These are phyloP conservation scores for Felis catus DNA, from an alignment of 2,113 vertebrate species.

Conservation along the genomic window DNA sequence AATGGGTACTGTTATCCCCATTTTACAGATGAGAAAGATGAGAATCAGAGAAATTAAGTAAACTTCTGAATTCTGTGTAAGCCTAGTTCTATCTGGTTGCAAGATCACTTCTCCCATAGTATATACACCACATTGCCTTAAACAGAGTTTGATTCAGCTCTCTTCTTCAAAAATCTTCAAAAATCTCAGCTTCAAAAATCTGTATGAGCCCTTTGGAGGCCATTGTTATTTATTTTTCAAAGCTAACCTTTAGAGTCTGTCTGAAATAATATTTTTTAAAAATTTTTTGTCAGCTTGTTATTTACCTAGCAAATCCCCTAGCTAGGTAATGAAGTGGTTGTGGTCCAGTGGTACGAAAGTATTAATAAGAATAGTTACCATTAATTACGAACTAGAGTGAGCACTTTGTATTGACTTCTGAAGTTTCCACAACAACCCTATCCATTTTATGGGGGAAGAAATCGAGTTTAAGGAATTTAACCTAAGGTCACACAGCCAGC, in stretches of 20 bases:
- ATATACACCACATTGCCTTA: neutral
- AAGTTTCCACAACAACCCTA: neutral
- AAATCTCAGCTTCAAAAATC: neutral
- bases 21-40: neutral
- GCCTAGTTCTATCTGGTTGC: neutral
- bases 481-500: neutral
- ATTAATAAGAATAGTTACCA: neutral
- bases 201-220: neutral
- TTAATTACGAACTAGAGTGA: neutral
- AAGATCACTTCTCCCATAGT: neutral
- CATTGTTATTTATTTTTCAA: neutral
- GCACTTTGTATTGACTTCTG: neutral
- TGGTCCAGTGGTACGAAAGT: neutral
- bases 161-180: neutral
- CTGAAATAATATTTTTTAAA: neutral
- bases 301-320: neutral
- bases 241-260: neutral
- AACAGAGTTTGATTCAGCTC: neutral
- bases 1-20: neutral
- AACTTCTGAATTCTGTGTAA: neutral
- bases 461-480: neutral
- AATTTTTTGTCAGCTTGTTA: neutral
- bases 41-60: neutral
- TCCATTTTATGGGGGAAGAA: neutral
- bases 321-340: neutral